Base-by-base conservation (phyloP, 1,140 invertebrate species). In the Papilio glaucus region DNA sequence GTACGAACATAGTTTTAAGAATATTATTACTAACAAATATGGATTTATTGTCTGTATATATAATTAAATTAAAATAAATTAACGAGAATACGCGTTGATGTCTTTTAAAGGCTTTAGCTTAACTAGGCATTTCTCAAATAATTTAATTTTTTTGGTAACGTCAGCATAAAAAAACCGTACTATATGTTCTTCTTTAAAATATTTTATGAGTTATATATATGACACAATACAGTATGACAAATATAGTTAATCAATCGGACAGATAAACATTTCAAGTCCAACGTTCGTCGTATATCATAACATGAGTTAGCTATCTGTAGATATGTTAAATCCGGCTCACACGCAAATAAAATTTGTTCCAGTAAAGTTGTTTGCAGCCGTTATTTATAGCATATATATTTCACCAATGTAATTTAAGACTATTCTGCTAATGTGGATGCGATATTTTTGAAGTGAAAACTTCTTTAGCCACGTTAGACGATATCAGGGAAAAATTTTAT, bases 11-110 rank as follows among this genome's bases (percentile, higher is more conserved):
- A n/a, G n/a, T n/a, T n/a, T n/a, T n/a, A n/a, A n/a, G n/a, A n/a
- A n/a, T n/a, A n/a, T n/a, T n/a, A n/a, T n/a, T n/a, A n/a, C n/a
- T n/a, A n/a, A n/a, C n/a, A n/a, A n/a, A n/a, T n/a, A n/a, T n/a
- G n/a, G n/a, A n/a, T n/a, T n/a, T n/a, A n/a, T n/a, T n/a, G n/a
- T n/a, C n/a, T n/a, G n/a, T n/a, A n/a, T n/a, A n/a, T n/a, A n/a
- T n/a, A n/a, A n/a, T n/a, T n/a, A n/a, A n/a, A n/a, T n/a, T n/a
- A n/a, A n/a, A n/a, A n/a, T n/a, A n/a, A n/a, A 33, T 33, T 4
- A 45, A 33, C 6, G 9, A 10, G 24, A 18, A 49, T 29, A 68
- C 72, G 77, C 77, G 77, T 79, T 79, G 77, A 79, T 70, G 72
- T 79, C 77, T 79, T 76, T 79, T 72, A 10, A 26, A 10, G 21